Evolutionary conservation across 2,797 vertebrate species (phyloP).

Genomic region (Sebastes glaucus): DNA sequence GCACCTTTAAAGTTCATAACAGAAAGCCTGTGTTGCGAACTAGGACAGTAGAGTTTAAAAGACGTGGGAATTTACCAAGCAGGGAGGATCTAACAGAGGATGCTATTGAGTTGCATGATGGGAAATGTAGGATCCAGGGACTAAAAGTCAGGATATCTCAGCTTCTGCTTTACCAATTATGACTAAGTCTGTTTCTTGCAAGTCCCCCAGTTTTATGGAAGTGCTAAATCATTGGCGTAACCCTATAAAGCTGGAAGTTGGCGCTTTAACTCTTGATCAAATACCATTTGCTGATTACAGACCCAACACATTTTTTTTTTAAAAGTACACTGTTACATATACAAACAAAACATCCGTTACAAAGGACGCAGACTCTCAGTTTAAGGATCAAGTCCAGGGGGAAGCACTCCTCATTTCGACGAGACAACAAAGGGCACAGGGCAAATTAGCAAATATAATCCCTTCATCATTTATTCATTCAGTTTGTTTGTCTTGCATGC

Average conservation of each 20-base stretch:
- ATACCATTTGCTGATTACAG: not conserved
- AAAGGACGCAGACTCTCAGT: not conserved
- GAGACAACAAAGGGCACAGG: constrained; percentile 47
- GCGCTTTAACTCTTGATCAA: not conserved
- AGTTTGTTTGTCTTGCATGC: constrained; percentile 53
- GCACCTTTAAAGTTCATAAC: not conserved
- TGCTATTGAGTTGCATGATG: not conserved
- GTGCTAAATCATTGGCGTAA: not conserved
- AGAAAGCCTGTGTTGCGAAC: not conserved
- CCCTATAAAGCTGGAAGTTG: not conserved
- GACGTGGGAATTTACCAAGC: not conserved
- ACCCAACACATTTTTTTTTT: not conserved
- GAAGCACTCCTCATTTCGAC: constrained; percentile 5
- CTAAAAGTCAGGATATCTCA: not conserved
- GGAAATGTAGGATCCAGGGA: not conserved
- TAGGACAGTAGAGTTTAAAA: not conserved
- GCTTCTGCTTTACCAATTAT: not conserved
- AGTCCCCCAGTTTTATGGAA: not conserved
- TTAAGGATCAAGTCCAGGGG: constrained; percentile 12
- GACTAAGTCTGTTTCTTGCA: not conserved
- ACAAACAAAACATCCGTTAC: not conserved
- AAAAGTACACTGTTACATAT: not conserved
- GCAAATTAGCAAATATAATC: constrained; percentile 67
- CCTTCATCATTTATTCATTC: constrained; percentile 65
- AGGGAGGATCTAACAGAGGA: too few relatives aligned